These are phyloP conservation scores for Corythornis vintsioides DNA, from an alignment of 2,113 vertebrate genomes.

Conservation along the genomic window DNA sequence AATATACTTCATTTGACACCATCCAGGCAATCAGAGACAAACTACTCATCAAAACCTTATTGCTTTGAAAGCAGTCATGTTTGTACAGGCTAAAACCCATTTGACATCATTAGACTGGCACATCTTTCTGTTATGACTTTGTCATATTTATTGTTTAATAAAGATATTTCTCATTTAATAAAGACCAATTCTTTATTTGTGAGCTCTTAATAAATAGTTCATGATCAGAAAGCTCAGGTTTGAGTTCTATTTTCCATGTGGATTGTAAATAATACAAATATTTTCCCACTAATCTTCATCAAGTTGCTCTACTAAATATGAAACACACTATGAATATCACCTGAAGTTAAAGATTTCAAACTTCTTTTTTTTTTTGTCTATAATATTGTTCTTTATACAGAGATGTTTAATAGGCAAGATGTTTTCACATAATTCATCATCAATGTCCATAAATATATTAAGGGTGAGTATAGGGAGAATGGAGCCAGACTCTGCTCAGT, in stretches of 20 bases:
- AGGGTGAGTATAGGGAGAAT: too few species aligned
- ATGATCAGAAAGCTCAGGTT: neutral
- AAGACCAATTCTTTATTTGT: neutral
- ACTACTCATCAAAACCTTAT: neutral
- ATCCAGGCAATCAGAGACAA: slow-evolving; percentile 14
- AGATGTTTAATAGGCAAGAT: neutral
- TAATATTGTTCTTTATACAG: neutral
- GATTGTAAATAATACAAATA: neutral
- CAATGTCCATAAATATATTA: too few species aligned
- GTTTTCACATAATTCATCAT: neutral
- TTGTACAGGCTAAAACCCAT: neutral
- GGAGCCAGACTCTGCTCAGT: too few species aligned
- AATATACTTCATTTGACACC: neutral
- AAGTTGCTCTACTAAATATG: neutral
- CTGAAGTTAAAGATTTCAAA: slow-evolving; percentile 7
- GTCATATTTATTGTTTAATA: neutral
- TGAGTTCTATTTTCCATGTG: neutral
- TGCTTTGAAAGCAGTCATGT: slow-evolving; percentile 10
- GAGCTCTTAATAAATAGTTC: neutral
- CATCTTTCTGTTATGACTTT: neutral
- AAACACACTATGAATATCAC: slow-evolving; percentile 19
- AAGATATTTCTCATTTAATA: neutral
- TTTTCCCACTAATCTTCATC: neutral
- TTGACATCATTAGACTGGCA: neutral
- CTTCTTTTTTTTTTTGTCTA: neutral